These are phyloP conservation scores for Anoncus sp. DNA, from an alignment of 2,888 invertebrate genomes.

Conservation along the genomic window DNA sequence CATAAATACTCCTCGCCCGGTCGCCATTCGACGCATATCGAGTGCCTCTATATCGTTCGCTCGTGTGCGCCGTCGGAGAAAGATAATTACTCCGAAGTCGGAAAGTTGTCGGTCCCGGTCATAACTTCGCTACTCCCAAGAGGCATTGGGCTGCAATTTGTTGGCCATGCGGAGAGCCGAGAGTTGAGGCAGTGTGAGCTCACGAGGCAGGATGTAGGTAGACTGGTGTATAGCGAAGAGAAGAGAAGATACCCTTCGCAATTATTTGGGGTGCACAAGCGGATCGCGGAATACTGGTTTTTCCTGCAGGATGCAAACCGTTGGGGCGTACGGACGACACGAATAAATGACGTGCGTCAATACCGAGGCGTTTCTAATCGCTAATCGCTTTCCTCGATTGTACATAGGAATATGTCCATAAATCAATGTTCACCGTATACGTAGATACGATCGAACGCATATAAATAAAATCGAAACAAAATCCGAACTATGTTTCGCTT, in stretches of 20 bases:
- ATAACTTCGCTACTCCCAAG: conserved; percentile 79
- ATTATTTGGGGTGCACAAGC: conserved; percentile 76
- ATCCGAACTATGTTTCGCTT: background rate
- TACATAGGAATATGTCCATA: background rate
- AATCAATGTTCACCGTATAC: conserved; percentile 18
- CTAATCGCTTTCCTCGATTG: conserved; percentile 29
- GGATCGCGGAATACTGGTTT: conserved; percentile 28
- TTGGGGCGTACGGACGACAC: conserved; percentile 68
- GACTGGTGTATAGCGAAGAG: conserved; percentile 26
- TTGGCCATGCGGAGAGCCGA: conserved; percentile 68
- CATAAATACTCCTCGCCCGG: conserved; percentile 60
- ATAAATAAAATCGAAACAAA: conserved; percentile 7
- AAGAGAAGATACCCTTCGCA: conserved; percentile 75
- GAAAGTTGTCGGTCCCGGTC: conserved; percentile 79
- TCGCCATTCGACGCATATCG: conserved; percentile 32
- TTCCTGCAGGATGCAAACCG: conserved; percentile 73
- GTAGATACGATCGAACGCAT: background rate
- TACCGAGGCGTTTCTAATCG: conserved; percentile 24
- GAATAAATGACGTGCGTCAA: conserved; percentile 52
- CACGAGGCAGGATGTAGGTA: conserved; percentile 50
- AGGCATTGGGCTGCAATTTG: conserved; percentile 77
- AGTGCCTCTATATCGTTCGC: conserved; percentile 39
- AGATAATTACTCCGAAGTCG: conserved; percentile 80
- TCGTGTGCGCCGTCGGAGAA: conserved; percentile 69
- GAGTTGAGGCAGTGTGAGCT: conserved; percentile 51